phyloP scores from a whole-genome alignment of 2,113 vertebrate species.

The Xyrauchen texanus region DNA sequence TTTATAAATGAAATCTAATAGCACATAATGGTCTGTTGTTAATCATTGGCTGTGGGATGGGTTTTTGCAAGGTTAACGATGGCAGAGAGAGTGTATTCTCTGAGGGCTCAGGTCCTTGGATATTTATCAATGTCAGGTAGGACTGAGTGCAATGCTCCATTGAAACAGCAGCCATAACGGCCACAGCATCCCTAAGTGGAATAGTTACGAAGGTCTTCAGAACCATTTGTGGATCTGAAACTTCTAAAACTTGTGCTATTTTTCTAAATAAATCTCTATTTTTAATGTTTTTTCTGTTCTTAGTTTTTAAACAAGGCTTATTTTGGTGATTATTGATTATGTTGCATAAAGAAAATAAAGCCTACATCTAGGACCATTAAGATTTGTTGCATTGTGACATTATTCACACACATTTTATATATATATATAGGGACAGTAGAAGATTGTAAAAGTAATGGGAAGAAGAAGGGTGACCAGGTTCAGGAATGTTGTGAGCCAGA shows the following conservation, averaged over 20 bases:
- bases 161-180: not conserved
- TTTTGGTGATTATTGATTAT: too few species aligned
- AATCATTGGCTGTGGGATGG: conserved; percentile 63
- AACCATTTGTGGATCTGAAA: not conserved
- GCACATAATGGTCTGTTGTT: conserved; percentile 65
- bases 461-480: too few species aligned
- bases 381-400: too few species aligned
- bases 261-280: too few species aligned
- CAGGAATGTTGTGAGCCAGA: too few species aligned
- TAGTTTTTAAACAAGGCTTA: too few species aligned
- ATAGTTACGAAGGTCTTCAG: conserved; percentile 24
- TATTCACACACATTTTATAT: too few species aligned
- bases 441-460: too few species aligned
- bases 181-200: conserved; percentile 6
- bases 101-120: conserved; percentile 59
- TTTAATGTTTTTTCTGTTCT: too few species aligned
- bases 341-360: too few species aligned
- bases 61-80: conserved; percentile 73
- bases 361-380: too few species aligned
- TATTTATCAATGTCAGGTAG: conserved; percentile 64
- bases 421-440: too few species aligned
- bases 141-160: not conserved
- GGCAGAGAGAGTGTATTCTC: conserved; percentile 53
- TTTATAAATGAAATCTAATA: conserved; percentile 58
- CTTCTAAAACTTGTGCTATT: not conserved